These are phyloP conservation scores for Oreonectes daqikongensis DNA, from an alignment of 2,797 vertebrate species.

Conservation along the genomic window DNA sequence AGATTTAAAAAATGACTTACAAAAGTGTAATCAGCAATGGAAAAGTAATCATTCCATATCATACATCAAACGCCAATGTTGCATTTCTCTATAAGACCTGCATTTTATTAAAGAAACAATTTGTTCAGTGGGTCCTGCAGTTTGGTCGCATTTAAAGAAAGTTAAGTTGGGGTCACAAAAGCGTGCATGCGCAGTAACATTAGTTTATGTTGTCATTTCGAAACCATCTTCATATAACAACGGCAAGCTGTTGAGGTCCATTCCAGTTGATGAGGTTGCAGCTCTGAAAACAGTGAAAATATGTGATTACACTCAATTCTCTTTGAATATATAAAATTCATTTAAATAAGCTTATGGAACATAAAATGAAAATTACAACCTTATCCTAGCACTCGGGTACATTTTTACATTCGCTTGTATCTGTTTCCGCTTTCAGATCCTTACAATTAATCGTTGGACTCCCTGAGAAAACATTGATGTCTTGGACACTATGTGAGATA, in stretches of 20 bases:
- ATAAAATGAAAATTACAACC: neutral
- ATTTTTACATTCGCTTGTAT: conserved; percentile 33
- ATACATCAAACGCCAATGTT: conserved; percentile 7
- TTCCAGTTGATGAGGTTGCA: neutral
- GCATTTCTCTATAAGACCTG: neutral
- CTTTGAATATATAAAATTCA: neutral
- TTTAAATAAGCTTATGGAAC: neutral
- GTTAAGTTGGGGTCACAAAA: too few relatives aligned
- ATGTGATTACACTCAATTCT: neutral
- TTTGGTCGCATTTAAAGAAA: too few relatives aligned
- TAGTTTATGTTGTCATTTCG: too few relatives aligned
- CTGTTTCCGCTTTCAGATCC: neutral
- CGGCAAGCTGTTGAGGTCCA: neutral
- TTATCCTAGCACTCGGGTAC: conserved; percentile 43
- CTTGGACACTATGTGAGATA: neutral
- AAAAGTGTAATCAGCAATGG: conserved; percentile 3
- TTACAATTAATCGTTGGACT: neutral
- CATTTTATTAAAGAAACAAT: too few relatives aligned
- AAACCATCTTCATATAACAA: conserved; percentile 4
- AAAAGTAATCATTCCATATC: neutral
- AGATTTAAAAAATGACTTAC: neutral
- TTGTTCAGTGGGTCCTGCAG: too few relatives aligned
- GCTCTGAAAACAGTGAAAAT: neutral
- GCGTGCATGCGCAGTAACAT: too few relatives aligned
- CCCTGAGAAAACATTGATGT: conserved; percentile 42